A percentile compares a stretch with the other conserved stretches of the same genome.
These are phyloP conservation scores for Delichon dasypus DNA, from an alignment of 2,797 vertebrate genomes.

Conservation along the genomic window DNA sequence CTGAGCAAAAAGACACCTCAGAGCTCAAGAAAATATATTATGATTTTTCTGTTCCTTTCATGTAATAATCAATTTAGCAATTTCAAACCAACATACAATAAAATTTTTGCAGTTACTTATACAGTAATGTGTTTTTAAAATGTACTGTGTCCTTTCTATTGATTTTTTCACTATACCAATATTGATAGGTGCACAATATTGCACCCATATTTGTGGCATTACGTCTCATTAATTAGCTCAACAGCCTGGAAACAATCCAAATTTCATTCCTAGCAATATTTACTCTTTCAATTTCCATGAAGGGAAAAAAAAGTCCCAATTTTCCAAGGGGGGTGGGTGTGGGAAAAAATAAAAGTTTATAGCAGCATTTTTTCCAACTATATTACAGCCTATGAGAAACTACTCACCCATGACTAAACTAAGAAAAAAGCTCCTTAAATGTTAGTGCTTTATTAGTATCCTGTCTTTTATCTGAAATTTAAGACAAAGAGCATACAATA, in stretches of 20 bases:
- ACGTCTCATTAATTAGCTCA: not conserved
- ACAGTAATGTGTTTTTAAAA: not conserved
- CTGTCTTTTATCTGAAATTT: not conserved
- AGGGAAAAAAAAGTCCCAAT: not conserved
- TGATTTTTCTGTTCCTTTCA: not conserved
- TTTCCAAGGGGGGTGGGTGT: not conserved
- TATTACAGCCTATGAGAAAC: not conserved
- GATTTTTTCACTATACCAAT: not conserved
- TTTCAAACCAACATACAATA: not conserved
- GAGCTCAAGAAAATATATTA: not conserved
- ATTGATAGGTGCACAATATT: not conserved
- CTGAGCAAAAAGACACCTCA: not conserved
- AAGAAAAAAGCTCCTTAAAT: not conserved
- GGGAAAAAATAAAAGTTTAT: not conserved
- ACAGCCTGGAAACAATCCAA: not conserved
- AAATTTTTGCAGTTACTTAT: not conserved
- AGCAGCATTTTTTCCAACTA: not conserved
- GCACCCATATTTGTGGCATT: not conserved
- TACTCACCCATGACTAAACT: not conserved
- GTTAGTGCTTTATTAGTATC: not conserved
- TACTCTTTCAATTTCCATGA: not conserved
- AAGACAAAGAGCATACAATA: not conserved
- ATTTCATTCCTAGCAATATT: not conserved
- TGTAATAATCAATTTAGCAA: not conserved
- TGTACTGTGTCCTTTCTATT: not conserved